These are phyloP conservation scores for Prorops nasuta DNA, from an alignment of 1,140 invertebrate species.

Conservation along the genomic window DNA sequence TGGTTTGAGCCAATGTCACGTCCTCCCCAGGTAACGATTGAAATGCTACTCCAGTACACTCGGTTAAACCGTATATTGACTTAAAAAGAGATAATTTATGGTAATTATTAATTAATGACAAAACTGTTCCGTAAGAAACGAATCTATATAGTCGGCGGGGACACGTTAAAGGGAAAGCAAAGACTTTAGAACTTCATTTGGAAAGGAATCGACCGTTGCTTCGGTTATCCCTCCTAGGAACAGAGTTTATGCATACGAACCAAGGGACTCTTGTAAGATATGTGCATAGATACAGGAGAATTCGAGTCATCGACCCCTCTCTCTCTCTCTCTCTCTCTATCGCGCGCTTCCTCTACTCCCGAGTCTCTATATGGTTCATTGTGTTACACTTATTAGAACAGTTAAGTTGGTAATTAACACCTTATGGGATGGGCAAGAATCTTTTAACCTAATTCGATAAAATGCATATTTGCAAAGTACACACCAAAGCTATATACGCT, in stretches of 20 bases:
- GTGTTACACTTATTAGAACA: no score
- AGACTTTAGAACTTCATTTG: no score
- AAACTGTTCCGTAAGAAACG: not conserved
- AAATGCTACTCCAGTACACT: conserved; percentile 76
- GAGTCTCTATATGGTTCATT: no score
- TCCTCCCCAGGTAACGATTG: conserved; percentile 67
- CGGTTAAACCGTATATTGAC: conserved; percentile 87
- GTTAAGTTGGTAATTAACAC: no score
- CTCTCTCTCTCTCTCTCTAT: conserved; percentile 1
- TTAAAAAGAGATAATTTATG: conserved; percentile 45
- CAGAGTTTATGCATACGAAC: conserved; percentile 27
- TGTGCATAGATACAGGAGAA: conserved; percentile 41
- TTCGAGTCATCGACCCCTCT: conserved; percentile 33
- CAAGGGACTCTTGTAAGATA: conserved; percentile 28
- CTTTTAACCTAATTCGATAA: no score
- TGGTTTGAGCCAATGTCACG: conserved; percentile 66
- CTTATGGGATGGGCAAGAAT: no score
- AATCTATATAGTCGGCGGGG: not conserved
- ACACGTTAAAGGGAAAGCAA: no score
- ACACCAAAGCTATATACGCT: no score
- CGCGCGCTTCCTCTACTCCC: not conserved
- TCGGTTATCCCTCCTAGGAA: conserved; percentile 18
- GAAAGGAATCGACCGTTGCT: not conserved
- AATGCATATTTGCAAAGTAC: no score
- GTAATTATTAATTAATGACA: conserved; percentile 4